Percentiles rank a stretch among this genome's conserved stretches.
Conservation (phyloP, 2,888 invertebrate genomes). For the Frankliniella intonsa region DNA sequence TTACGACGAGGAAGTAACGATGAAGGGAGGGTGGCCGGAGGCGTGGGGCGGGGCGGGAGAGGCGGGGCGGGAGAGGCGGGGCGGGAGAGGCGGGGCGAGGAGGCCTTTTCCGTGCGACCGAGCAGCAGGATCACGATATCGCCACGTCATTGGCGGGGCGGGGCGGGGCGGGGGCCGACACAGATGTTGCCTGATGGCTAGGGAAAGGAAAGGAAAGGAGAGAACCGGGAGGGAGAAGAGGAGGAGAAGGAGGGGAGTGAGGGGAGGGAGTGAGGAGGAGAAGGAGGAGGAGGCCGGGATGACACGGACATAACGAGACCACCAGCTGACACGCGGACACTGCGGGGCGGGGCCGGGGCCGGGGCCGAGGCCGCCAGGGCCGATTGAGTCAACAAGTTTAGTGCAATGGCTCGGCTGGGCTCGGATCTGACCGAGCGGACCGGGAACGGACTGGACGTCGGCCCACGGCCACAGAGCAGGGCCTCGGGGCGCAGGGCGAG, state of each 20-base stretch:
- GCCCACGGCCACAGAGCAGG: not conserved
- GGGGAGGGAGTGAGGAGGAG: not conserved
- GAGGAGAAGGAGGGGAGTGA: not conserved
- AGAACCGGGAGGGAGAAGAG: too few species aligned
- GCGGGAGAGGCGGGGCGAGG: too few species aligned
- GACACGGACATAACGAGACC: not conserved
- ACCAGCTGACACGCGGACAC: not conserved
- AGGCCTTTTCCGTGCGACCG: too few species aligned
- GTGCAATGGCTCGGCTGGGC: not conserved
- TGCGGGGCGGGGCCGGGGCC: not conserved
- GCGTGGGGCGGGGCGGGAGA: too few species aligned
- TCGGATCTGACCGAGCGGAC: not conserved
- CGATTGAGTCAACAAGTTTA: slow-evolving; percentile 10
- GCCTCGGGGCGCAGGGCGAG: not conserved
- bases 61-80: too few species aligned
- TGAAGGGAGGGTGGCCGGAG: too few species aligned
- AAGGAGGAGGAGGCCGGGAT: not conserved
- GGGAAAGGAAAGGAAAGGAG: too few species aligned
- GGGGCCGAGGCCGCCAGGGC: not conserved
- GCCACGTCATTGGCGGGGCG: too few species aligned
- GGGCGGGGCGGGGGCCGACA: too few species aligned
- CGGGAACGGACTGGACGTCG: not conserved
- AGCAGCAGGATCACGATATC: too few species aligned
- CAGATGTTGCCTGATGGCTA: too few species aligned
- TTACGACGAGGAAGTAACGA: not conserved